A percentile compares a stretch with the other conserved stretches of the same genome.
Conservation (phyloP, 2,888 invertebrate genomes). For the Halocaridina rubra region DNA sequence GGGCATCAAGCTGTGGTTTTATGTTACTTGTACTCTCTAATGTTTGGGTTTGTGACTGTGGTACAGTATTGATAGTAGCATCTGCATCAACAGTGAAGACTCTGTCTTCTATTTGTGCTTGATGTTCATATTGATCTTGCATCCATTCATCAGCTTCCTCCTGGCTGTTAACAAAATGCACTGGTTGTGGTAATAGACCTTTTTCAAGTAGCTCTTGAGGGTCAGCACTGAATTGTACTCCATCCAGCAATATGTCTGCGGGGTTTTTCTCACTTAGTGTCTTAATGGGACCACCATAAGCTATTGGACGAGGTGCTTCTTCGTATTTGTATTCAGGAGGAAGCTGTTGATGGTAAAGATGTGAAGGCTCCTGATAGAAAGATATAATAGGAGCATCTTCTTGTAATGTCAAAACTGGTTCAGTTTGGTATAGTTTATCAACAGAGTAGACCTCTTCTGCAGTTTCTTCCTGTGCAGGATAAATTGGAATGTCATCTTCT, state of each 20-base stretch:
- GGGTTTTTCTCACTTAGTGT: neutral
- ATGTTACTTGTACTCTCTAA: neutral
- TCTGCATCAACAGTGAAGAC: constrained; percentile 5
- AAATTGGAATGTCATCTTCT: neutral
- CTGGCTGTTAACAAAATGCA: constrained; percentile 37
- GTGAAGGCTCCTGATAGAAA: constrained; percentile 52
- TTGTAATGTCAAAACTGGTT: constrained; percentile 15
- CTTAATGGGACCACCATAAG: neutral
- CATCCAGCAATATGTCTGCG: neutral
- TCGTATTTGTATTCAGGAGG: constrained; percentile 47
- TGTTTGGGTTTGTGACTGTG: neutral
- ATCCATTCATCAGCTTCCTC: constrained; percentile 50
- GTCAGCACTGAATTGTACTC: constrained; percentile 24
- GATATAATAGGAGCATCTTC: constrained; percentile 12
- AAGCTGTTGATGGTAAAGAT: constrained; percentile 53
- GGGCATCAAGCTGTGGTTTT: too few relatives aligned
- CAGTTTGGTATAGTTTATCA: constrained; percentile 11
- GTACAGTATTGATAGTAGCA: neutral
- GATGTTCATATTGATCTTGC: constrained; percentile 16
- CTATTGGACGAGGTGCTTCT: constrained; percentile 39
- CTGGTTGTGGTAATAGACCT: constrained; percentile 47
- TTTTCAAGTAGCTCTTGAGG: constrained; percentile 34
- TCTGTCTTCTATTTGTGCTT: neutral
- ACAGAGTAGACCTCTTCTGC: constrained; percentile 10
- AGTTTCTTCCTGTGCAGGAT: neutral